phyloP scores from a whole-genome alignment of 2,113 vertebrate genomes.

The Heteronetta atricapilla region DNA sequence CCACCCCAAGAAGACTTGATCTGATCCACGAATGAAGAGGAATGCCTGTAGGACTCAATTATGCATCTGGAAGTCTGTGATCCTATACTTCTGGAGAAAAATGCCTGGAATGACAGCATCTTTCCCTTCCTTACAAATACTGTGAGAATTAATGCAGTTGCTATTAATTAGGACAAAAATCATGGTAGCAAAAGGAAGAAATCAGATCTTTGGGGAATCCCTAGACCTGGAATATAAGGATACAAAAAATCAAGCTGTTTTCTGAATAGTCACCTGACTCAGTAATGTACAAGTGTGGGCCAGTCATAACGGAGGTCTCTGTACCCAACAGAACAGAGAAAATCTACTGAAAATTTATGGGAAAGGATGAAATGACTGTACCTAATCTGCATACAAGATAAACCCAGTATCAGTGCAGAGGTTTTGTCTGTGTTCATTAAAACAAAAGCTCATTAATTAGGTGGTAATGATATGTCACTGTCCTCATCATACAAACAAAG shows the following conservation, averaged over 20 bases:
- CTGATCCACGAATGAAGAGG: neutral
- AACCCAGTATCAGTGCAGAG: neutral
- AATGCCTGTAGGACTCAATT: neutral
- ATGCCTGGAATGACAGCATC: neutral
- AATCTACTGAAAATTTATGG: neutral
- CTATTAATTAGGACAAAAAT: neutral
- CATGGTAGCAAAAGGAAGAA: neutral
- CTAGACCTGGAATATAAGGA: neutral
- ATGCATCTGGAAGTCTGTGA: neutral
- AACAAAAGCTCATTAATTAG: neutral
- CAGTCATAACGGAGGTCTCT: neutral
- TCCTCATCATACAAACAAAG: neutral
- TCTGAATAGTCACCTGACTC: neutral
- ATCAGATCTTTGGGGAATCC: neutral
- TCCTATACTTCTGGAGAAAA: neutral
- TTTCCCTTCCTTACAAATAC: neutral
- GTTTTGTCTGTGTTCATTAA: neutral
- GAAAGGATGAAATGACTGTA: neutral
- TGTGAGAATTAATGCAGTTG: neutral
- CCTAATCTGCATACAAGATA: accelerated
- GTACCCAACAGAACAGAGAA: neutral
- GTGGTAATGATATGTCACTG: neutral
- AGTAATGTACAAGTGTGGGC: neutral
- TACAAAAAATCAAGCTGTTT: neutral
- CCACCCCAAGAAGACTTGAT: neutral